phyloP scores from a whole-genome alignment of 1,140 invertebrate species.

The Scaptomyza graminum region DNA sequence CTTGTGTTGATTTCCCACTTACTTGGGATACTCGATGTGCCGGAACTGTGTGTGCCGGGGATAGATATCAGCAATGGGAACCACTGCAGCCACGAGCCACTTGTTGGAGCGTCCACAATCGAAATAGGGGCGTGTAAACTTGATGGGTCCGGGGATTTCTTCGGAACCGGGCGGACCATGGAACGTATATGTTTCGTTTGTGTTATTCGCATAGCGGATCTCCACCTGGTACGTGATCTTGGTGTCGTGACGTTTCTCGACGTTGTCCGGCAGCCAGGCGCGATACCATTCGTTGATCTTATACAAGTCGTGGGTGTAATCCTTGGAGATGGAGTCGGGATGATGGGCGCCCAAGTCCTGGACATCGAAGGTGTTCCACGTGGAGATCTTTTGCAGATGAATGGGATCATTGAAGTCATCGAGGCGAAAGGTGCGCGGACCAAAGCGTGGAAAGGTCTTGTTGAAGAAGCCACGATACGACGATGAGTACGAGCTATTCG shows the following conservation, averaged over 20 bases:
- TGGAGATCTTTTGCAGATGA: constrained; percentile 95
- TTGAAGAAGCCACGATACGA: constrained; percentile 98
- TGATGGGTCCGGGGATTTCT: constrained; percentile 94
- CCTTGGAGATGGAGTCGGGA: constrained; percentile 88
- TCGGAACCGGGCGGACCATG: constrained; percentile 96
- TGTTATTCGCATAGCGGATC: constrained; percentile 97
- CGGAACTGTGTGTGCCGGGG: constrained; percentile 96
- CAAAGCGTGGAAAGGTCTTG: constrained; percentile 97
- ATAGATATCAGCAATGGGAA: constrained; percentile 97
- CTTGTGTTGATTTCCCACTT: constrained; percentile 82
- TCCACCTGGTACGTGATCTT: constrained; percentile 96
- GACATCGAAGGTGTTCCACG: constrained; percentile 93
- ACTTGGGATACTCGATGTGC: constrained; percentile 98
- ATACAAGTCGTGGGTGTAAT: constrained; percentile 96
- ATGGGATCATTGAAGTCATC: constrained; percentile 98
- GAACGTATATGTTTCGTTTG: constrained; percentile 97
- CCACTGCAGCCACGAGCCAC: constrained; percentile 96
- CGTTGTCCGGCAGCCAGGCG: constrained; percentile 94
- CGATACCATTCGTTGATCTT: constrained; percentile 97
- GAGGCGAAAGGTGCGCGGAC: constrained; percentile 94
- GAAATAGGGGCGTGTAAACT: constrained; percentile 97
- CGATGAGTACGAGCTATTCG: constrained; percentile 96
- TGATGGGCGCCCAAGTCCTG: constrained; percentile 93
- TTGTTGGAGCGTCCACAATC: constrained; percentile 98
- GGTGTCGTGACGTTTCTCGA: constrained; percentile 92